Evolutionary conservation across 2,113 vertebrate species (phyloP).

Genomic region (Cebidichthys violaceus): DNA sequence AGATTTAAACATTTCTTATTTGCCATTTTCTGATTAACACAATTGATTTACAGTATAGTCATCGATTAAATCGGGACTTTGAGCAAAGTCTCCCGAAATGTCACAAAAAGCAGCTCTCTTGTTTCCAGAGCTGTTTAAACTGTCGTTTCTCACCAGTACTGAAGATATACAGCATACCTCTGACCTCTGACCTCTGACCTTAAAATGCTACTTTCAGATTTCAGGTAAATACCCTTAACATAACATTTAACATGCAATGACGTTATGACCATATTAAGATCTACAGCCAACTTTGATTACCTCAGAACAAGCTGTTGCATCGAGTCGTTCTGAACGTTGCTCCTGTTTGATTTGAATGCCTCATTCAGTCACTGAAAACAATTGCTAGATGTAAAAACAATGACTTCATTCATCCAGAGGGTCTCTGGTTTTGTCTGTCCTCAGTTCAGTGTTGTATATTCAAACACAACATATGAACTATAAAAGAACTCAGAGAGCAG

Average conservation of each 20-base stretch:
- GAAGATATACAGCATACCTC: not conserved
- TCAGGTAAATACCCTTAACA: not conserved
- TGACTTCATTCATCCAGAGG: not conserved
- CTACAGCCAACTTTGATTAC: not conserved
- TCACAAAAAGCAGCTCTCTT: not conserved
- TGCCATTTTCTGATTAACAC: not conserved
- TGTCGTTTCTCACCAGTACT: not conserved
- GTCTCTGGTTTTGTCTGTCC: not conserved
- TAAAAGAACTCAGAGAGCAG: not conserved
- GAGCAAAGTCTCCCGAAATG: not conserved
- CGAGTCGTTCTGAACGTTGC: not conserved
- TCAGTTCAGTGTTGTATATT: not conserved
- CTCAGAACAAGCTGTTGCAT: not conserved
- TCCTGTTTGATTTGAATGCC: conserved; percentile 1
- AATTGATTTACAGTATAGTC: not conserved
- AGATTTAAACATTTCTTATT: not conserved
- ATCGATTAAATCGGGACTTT: not conserved
- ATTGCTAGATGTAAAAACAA: not conserved
- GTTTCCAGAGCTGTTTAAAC: not conserved
- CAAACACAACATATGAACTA: not conserved
- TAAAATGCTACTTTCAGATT: conserved; percentile 1
- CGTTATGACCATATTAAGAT: not conserved
- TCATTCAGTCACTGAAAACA: not conserved
- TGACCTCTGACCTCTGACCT: not conserved
- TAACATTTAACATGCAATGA: not conserved